phyloP scores from a whole-genome alignment of 2,797 vertebrate species.

The Epinephelus awoara region DNA sequence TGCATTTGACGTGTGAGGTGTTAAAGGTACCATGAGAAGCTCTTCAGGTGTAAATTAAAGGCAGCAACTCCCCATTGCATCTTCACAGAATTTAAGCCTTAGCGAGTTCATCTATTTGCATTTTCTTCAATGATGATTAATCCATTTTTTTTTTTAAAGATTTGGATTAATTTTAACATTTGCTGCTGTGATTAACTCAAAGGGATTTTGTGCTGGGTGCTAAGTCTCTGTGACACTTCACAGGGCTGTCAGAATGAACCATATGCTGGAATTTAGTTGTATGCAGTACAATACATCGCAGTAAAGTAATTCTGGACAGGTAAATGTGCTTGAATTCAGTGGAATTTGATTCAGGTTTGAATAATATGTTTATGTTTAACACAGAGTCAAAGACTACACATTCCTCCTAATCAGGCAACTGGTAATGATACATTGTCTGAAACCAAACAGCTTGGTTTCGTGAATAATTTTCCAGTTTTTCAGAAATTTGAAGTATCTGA shows the following conservation, averaged over 20 bases:
- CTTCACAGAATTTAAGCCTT: slow-evolving; percentile 28
- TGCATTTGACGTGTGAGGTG: slow-evolving; percentile 32
- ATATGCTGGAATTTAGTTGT: slow-evolving; percentile 12
- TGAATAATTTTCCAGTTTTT: neutral
- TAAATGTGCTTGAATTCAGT: slow-evolving; percentile 28
- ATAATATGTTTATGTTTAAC: slow-evolving; percentile 8
- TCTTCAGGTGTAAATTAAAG: slow-evolving; percentile 44
- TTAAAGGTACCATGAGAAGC: slow-evolving; percentile 27
- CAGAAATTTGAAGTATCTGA: neutral
- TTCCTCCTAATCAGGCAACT: neutral
- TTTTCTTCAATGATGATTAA: slow-evolving; percentile 47
- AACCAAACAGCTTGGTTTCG: slow-evolving; percentile 1
- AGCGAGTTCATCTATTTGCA: slow-evolving; percentile 36
- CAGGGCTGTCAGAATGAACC: slow-evolving; percentile 22
- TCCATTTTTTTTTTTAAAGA: neutral
- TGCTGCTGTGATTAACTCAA: slow-evolving; percentile 26
- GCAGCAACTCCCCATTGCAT: slow-evolving; percentile 20
- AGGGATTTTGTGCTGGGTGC: slow-evolving; percentile 34
- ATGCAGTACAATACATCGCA: slow-evolving; percentile 13
- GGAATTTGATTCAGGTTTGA: slow-evolving; percentile 5
- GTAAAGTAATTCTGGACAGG: slow-evolving; percentile 9
- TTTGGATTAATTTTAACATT: slow-evolving; percentile 48
- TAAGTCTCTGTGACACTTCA: slow-evolving; percentile 29
- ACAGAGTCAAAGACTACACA: neutral
- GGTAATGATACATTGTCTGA: slow-evolving; percentile 4